Evolutionary conservation across 2,113 vertebrate species (phyloP).

Genomic region (Oreochromis niloticus): DNA sequence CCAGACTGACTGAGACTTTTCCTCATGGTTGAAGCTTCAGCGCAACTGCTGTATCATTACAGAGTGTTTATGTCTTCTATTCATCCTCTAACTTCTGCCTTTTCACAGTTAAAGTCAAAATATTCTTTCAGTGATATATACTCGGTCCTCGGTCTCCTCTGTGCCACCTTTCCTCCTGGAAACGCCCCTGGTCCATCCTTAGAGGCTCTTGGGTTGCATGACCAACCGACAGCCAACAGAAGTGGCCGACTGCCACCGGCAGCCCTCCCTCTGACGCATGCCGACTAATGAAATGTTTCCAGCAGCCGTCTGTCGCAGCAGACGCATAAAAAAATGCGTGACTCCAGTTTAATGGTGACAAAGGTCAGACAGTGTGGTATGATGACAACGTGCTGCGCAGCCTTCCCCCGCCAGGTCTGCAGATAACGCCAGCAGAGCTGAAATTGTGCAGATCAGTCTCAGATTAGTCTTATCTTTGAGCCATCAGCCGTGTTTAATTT

Average conservation of each 20-base stretch:
- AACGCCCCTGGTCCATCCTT: not conserved
- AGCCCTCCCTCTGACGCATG: not conserved
- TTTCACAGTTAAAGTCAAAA: not conserved
- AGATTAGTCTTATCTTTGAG: not conserved
- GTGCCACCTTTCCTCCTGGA: not conserved
- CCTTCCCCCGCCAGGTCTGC: not conserved
- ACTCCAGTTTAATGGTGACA: not conserved
- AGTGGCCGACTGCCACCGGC: not conserved
- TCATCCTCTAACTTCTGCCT: not conserved
- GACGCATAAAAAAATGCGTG: not conserved
- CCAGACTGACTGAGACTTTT: not conserved
- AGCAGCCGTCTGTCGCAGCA: not conserved
- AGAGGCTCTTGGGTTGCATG: not conserved
- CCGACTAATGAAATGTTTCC: not conserved
- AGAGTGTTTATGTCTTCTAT: not conserved
- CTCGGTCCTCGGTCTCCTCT: not conserved
- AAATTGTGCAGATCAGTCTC: not conserved
- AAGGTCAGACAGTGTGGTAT: not conserved
- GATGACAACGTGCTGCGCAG: not conserved
- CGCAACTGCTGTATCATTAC: not conserved
- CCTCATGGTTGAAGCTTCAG: not conserved
- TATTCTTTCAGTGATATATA: not conserved
- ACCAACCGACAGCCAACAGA: not conserved
- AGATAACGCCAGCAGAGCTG: not conserved
- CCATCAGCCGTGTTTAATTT: conserved; percentile 1